Evolutionary conservation across 2,113 vertebrate genomes (phyloP).

Genomic region (Protobothrops flavoviridis): DNA sequence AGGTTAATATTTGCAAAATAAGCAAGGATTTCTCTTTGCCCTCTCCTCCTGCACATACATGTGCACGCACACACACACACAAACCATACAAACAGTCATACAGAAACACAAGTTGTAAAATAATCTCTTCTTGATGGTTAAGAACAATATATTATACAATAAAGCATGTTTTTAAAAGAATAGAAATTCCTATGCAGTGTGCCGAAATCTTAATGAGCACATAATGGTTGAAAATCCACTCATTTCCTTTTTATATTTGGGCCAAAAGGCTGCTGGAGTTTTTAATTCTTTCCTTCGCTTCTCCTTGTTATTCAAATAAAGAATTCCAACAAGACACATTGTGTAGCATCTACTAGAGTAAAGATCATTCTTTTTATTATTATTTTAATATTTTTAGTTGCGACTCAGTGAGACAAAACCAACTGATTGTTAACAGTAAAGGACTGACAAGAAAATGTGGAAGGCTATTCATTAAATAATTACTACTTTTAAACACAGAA

Average conservation of each 20-base stretch:
- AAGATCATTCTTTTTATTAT: conserved; percentile 62
- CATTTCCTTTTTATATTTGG: neutral
- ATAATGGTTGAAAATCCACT: conserved; percentile 34
- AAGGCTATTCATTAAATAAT: conserved; percentile 79
- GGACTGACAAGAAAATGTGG: conserved; percentile 75
- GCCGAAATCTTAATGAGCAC: conserved; percentile 40
- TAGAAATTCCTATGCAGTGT: conserved; percentile 29
- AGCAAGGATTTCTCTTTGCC: conserved; percentile 31
- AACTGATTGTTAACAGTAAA: conserved; percentile 68
- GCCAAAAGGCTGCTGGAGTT: neutral
- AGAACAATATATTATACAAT: conserved; percentile 49
- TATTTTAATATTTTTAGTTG: conserved; percentile 67
- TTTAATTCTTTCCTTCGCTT: conserved; percentile 31
- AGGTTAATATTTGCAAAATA: conserved; percentile 48
- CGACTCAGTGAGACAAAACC: conserved; percentile 74
- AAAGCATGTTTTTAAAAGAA: neutral
- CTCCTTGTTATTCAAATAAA: conserved; percentile 45
- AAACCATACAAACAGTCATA: conserved; percentile 25
- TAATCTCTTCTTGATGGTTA: conserved; percentile 43
- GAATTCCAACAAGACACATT: conserved; percentile 43
- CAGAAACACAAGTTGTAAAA: conserved; percentile 55
- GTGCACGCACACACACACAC: neutral
- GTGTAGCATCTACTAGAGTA: conserved; percentile 17
- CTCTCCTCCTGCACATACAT: conserved; percentile 14
- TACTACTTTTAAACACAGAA: conserved; percentile 73